These are phyloP conservation scores for Chelonus insularis DNA, from an alignment of 1,140 invertebrate genomes.

Conservation along the genomic window DNA sequence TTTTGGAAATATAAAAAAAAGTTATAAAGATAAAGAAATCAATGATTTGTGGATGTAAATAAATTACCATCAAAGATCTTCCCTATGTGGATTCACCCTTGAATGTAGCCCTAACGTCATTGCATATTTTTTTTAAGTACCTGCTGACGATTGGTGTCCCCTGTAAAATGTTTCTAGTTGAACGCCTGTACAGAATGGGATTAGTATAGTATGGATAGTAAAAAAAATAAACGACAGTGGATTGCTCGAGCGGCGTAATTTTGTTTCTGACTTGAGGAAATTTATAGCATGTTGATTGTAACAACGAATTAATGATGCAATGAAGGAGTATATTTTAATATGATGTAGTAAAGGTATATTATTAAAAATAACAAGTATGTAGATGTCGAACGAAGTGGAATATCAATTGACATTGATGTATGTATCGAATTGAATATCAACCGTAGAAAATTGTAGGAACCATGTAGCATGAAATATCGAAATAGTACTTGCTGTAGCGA, in stretches of 20 bases:
- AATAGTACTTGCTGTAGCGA: slow-evolving; percentile 45
- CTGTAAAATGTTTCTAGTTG: slow-evolving; percentile 48
- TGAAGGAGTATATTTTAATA: no score
- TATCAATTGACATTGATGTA: no score
- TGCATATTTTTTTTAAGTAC: slow-evolving; percentile 8
- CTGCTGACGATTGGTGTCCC: slow-evolving; percentile 35
- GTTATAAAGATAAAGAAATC: no score
- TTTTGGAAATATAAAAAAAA: no score
- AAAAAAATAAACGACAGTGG: slow-evolving; percentile 12
- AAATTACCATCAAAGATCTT: neutral
- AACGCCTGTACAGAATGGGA: slow-evolving; percentile 52
- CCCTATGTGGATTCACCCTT: neutral
- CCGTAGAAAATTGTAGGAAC: no score
- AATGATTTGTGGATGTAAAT: no score
- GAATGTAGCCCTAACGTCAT: neutral
- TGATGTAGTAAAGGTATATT: no score
- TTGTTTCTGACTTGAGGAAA: slow-evolving; percentile 16
- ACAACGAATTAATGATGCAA: slow-evolving; percentile 30
- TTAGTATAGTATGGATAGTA: slow-evolving; percentile 14
- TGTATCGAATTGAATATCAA: no score
- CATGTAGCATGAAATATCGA: neutral
- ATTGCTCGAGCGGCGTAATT: slow-evolving; percentile 11
- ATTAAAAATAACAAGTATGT: no score
- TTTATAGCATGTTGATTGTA: neutral
- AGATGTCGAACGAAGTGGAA: no score